phyloP scores from a whole-genome alignment of 2,113 vertebrate genomes.

The Macrotus californicus region DNA sequence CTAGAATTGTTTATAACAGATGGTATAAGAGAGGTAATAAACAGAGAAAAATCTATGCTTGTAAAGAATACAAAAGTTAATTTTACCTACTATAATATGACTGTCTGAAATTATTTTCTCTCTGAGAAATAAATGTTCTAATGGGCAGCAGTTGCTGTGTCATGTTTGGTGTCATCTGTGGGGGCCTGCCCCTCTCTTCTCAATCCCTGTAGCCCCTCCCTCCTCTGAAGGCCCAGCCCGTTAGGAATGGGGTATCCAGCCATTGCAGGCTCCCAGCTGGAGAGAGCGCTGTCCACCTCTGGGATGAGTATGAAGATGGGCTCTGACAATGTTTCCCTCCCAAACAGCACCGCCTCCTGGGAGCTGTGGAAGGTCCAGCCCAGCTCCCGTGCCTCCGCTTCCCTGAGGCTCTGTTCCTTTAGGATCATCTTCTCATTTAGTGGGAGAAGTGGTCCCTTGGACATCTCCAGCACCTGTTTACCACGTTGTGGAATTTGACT shows the following conservation, averaged over 20 bases:
- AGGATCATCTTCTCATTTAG: neutral
- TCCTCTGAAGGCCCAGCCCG: neutral
- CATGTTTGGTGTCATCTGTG: neutral
- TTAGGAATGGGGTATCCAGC: neutral
- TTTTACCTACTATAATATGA: constrained; percentile 93
- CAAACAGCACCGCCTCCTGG: neutral
- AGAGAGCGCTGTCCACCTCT: neutral
- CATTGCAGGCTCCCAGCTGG: neutral
- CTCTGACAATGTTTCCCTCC: neutral
- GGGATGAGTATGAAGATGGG: neutral
- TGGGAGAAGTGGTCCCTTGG: neutral
- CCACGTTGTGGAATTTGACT: neutral
- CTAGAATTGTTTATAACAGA: constrained; percentile 91
- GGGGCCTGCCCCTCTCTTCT: neutral
- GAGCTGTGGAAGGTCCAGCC: neutral
- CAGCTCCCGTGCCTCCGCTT: neutral
- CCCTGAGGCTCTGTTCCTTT: neutral
- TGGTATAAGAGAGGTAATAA: constrained; percentile 86
- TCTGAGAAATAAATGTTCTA: constrained; percentile 94
- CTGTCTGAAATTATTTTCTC: constrained; percentile 94
- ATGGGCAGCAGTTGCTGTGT: constrained; percentile 66
- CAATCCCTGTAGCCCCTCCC: neutral
- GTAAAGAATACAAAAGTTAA: constrained; percentile 89
- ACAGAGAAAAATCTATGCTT: constrained; percentile 89
- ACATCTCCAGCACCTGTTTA: neutral